These are phyloP conservation scores for Corythaixoides concolor DNA, from an alignment of 2,113 vertebrate genomes.

Conservation along the genomic window DNA sequence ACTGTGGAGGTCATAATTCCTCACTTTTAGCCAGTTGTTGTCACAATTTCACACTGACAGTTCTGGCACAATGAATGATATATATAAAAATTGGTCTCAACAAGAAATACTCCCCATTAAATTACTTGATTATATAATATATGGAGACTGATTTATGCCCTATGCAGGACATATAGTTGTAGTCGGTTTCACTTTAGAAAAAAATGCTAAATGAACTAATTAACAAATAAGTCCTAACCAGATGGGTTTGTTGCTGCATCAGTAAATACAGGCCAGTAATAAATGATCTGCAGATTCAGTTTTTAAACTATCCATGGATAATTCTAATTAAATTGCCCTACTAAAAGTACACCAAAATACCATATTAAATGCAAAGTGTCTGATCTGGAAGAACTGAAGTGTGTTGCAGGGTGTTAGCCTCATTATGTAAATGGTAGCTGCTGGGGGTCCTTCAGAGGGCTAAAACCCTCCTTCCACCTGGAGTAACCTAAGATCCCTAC, in stretches of 20 bases:
- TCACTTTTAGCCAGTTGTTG: constrained; percentile 12
- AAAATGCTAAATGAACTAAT: constrained; percentile 67
- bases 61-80: not conserved
- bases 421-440: constrained; percentile 44
- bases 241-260: constrained; percentile 62
- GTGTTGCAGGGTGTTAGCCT: constrained; percentile 9
- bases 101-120: not conserved
- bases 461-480: constrained; percentile 49
- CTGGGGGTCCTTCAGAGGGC: not conserved
- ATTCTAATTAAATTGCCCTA: constrained; percentile 62
- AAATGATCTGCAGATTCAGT: constrained; percentile 62
- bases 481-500: constrained; percentile 42
- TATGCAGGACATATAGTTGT: not conserved
- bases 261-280: constrained; percentile 59
- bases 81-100: not conserved
- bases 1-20: constrained; percentile 11
- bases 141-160: constrained; percentile 3
- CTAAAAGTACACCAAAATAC: constrained; percentile 59
- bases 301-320: constrained; percentile 55
- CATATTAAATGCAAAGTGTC: not conserved
- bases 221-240: constrained; percentile 58
- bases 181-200: constrained; percentile 14
- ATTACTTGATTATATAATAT: not conserved
- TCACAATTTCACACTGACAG: constrained; percentile 12
- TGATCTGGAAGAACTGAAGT: constrained; percentile 67